A percentile compares a stretch with the other conserved stretches of the same genome.
These are phyloP conservation scores for Caloenas nicobarica DNA, from an alignment of 2,113 vertebrate species.

Conservation along the genomic window DNA sequence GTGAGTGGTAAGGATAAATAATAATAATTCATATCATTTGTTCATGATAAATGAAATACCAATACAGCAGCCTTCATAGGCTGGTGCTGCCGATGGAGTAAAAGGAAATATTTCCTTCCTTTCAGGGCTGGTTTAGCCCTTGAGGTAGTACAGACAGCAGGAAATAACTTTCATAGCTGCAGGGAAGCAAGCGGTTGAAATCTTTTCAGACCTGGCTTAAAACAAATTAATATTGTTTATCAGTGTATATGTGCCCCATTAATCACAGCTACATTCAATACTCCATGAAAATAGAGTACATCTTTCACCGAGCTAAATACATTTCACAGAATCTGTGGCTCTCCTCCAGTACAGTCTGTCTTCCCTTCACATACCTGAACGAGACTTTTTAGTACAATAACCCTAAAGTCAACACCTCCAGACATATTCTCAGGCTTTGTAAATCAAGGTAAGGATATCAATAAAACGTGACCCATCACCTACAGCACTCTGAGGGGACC, in stretches of 20 bases:
- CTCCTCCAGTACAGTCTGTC: not conserved
- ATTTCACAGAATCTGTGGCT: not conserved
- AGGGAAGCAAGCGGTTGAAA: slow-evolving; percentile 37
- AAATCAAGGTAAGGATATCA: not conserved
- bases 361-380: not conserved
- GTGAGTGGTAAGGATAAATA: not conserved
- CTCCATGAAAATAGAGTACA: slow-evolving; percentile 34
- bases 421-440: not conserved
- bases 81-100: not conserved
- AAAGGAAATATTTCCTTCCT: slow-evolving; percentile 29
- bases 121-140: slow-evolving; percentile 43
- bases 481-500: not conserved
- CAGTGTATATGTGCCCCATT: slow-evolving; percentile 49
- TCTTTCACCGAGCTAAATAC: slow-evolving; percentile 47
- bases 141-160: slow-evolving; percentile 23
- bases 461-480: not conserved
- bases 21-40: slow-evolving; percentile 24
- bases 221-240: slow-evolving; percentile 66
- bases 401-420: not conserved
- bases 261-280: slow-evolving; percentile 59
- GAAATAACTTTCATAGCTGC: slow-evolving; percentile 53
- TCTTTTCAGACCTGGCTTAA: slow-evolving; percentile 55
- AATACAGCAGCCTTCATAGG: not conserved
- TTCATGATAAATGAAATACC: slow-evolving; percentile 24
- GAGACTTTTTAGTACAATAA: not conserved